Evolutionary conservation across 2,797 vertebrate genomes (phyloP).

Genomic region (Danionella dracula): DNA sequence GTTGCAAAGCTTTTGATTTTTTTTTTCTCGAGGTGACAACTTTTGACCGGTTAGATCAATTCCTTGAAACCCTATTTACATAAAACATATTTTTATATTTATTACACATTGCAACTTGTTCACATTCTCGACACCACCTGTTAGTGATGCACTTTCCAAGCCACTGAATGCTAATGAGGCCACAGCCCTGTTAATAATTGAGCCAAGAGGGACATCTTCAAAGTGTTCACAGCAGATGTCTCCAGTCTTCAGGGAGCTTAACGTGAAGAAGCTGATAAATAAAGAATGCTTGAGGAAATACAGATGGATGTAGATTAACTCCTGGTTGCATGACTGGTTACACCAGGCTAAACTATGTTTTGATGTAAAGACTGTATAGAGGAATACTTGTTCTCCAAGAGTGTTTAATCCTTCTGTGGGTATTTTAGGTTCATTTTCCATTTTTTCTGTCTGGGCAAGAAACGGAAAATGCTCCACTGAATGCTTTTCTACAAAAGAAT

Average conservation of each 20-base stretch:
- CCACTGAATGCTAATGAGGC: slow-evolving; percentile 66
- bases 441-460: too few relatives aligned
- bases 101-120: slow-evolving; percentile 62
- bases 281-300: slow-evolving; percentile 62
- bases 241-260: slow-evolving; percentile 66
- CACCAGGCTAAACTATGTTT: too few relatives aligned
- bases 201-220: slow-evolving; percentile 67
- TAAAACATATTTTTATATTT: slow-evolving; percentile 69
- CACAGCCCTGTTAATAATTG: slow-evolving; percentile 61
- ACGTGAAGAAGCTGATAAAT: slow-evolving; percentile 72
- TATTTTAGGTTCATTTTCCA: too few relatives aligned
- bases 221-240: slow-evolving; percentile 72
- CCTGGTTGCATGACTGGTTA: slow-evolving; percentile 3
- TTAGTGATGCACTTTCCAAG: slow-evolving; percentile 63
- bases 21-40: slow-evolving; percentile 38
- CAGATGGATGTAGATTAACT: slow-evolving; percentile 49
- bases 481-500: too few relatives aligned
- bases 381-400: too few relatives aligned
- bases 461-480: too few relatives aligned
- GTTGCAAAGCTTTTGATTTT: slow-evolving; percentile 30
- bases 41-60: slow-evolving; percentile 56
- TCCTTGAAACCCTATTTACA: slow-evolving; percentile 58
- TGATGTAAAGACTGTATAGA: too few relatives aligned
- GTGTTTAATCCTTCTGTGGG: too few relatives aligned
- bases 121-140: slow-evolving; percentile 63